These are phyloP conservation scores for Steromphala cineraria DNA, from an alignment of 2,888 invertebrate species.

Conservation along the genomic window DNA sequence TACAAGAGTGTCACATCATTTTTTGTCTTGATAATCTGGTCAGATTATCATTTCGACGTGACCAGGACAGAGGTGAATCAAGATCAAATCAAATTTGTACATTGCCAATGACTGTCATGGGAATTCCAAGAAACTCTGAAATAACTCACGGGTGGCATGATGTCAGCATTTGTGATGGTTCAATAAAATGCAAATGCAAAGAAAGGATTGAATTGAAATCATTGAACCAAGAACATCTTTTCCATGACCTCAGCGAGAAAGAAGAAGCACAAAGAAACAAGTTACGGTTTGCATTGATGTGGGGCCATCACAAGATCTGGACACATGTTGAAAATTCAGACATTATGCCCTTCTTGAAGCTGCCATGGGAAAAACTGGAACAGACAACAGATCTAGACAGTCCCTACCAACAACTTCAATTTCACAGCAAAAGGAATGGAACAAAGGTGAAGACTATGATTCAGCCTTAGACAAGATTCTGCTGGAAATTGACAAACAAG, in stretches of 20 bases:
- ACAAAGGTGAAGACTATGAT: no score
- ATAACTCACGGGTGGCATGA: not conserved
- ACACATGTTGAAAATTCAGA: not conserved
- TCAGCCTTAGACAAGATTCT: no score
- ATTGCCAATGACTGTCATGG: conserved; percentile 13
- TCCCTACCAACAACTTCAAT: no score
- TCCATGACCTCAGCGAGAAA: not conserved
- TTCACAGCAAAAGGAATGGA: no score
- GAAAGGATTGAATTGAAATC: not conserved
- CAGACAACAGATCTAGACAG: no score
- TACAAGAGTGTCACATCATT: conserved; percentile 11
- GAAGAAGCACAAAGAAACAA: not conserved
- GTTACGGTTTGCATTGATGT: not conserved
- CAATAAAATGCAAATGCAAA: not conserved
- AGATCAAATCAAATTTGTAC: not conserved
- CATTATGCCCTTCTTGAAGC: no score
- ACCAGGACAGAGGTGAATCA: not conserved
- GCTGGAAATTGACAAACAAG: no score
- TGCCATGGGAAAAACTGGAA: no score
- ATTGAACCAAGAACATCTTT: not conserved
- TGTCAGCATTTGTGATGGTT: not conserved
- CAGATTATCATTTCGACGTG: not conserved
- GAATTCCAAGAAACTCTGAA: not conserved
- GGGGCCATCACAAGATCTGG: not conserved
- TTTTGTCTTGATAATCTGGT: conserved; percentile 6